phyloP scores from a whole-genome alignment of 2,888 invertebrate species.

The Galerucella pusilla region DNA sequence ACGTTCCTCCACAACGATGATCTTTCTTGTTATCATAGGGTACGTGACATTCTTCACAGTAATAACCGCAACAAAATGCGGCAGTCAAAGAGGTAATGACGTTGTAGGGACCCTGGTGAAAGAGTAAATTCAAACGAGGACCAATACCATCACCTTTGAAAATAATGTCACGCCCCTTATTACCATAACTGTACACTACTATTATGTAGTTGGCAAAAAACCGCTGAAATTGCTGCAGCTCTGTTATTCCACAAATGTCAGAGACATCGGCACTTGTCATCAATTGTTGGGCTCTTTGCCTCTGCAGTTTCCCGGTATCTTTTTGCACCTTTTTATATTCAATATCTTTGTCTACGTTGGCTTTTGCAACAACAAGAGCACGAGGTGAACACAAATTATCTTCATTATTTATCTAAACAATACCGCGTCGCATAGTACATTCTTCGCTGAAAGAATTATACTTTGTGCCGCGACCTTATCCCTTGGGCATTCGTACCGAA shows the following conservation, averaged over 20 bases:
- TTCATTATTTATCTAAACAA: conserved; percentile 40
- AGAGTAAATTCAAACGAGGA: conserved; percentile 45
- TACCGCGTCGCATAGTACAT: too few relatives aligned
- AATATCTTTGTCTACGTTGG: conserved; percentile 31
- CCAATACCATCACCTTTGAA: conserved; percentile 25
- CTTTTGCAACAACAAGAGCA: conserved; percentile 39
- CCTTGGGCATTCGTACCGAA: too few relatives aligned
- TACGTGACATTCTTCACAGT: conserved; percentile 48
- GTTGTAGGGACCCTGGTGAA: conserved; percentile 46
- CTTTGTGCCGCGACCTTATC: too few relatives aligned
- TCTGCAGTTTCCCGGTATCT: conserved; percentile 29
- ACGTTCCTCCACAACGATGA: conserved; percentile 32
- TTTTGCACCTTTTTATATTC: background rate
- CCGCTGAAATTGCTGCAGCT: conserved; percentile 33
- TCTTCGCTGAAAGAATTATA: too few relatives aligned
- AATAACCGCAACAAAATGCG: conserved; percentile 47
- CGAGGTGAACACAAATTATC: conserved; percentile 43
- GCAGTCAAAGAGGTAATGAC: conserved; percentile 49
- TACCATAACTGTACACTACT: conserved; percentile 38
- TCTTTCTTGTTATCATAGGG: conserved; percentile 40
- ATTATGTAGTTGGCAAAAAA: conserved; percentile 38
- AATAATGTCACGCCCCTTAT: conserved; percentile 34
- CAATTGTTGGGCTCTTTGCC: conserved; percentile 5
- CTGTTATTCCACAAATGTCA: conserved; percentile 28
- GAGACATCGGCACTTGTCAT: conserved; percentile 13